Conservation (phyloP, 2,113 vertebrate species). For the Nothoprocta perdicaria region DNA sequence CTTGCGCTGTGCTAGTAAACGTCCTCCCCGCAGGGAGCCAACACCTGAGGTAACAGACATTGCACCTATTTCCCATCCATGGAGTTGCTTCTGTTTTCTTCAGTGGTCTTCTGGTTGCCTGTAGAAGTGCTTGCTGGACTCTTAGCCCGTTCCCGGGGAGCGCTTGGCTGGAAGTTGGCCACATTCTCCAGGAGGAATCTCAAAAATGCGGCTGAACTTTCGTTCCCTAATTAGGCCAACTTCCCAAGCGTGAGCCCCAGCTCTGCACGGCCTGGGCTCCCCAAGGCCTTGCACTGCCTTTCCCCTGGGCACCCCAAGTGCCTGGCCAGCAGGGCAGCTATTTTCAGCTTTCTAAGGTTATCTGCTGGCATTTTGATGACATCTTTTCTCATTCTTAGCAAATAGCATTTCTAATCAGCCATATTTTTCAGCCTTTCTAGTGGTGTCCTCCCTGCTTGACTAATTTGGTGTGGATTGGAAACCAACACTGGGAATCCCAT, state of each 20-base stretch:
- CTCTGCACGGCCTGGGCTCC: constrained; percentile 62
- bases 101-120: constrained; percentile 44
- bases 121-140: constrained; percentile 58
- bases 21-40: background rate
- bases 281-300: constrained; percentile 60
- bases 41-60: background rate
- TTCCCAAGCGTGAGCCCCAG: constrained; percentile 77
- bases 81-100: background rate
- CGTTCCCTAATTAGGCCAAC: constrained; percentile 96
- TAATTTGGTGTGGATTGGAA: background rate
- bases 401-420: constrained; percentile 83
- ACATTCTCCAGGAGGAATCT: constrained; percentile 82
- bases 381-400: constrained; percentile 79
- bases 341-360: constrained; percentile 86
- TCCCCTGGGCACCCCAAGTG: constrained; percentile 50
- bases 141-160: constrained; percentile 73
- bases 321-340: constrained; percentile 77
- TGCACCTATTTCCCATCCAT: constrained; percentile 7
- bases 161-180: constrained; percentile 79
- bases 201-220: constrained; percentile 87
- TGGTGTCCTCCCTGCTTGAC: constrained; percentile 27
- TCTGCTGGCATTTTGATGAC: constrained; percentile 79
- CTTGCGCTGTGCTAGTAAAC: background rate
- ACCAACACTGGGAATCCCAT: constrained; percentile 38
- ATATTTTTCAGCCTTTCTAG: constrained; percentile 80